These are phyloP conservation scores for Apostichopus parvimensis DNA, from an alignment of 35 echinoderm and acorn worm genomes.

Conservation along the genomic window DNA sequence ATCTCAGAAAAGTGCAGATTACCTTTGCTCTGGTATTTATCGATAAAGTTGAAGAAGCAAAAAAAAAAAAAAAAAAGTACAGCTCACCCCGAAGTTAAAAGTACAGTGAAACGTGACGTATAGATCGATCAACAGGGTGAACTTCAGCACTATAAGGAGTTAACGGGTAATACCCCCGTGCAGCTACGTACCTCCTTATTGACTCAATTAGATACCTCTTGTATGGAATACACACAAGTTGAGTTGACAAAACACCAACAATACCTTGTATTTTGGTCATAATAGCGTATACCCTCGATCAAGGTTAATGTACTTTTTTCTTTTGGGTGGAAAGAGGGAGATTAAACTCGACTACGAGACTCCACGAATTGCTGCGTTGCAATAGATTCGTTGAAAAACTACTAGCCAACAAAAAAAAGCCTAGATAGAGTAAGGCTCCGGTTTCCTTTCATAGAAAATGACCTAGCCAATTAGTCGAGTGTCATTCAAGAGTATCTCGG, in stretches of 20 bases:
- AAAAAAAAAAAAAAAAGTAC: neutral
- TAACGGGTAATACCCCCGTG: constrained; percentile 16
- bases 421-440: neutral
- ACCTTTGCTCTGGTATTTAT: constrained; percentile 8
- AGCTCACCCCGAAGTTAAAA: constrained; percentile 4
- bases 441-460: neutral
- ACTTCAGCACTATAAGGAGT: constrained; percentile 12
- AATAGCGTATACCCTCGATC: neutral
- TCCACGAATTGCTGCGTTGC: neutral
- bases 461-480: neutral
- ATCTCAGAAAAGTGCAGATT: neutral
- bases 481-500: neutral
- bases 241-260: constrained; percentile 30
- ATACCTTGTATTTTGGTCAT: neutral
- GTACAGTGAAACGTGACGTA: neutral
- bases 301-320: constrained; percentile 45
- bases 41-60: neutral
- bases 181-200: constrained; percentile 12
- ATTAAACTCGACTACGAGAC: neutral
- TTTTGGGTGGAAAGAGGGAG: neutral
- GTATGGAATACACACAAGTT: neutral
- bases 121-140: neutral
- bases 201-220: constrained; percentile 1
- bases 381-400: neutral
- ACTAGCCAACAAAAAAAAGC: neutral